Conservation (phyloP, 2,888 invertebrate species). For the Sarcophaga variegata region DNA sequence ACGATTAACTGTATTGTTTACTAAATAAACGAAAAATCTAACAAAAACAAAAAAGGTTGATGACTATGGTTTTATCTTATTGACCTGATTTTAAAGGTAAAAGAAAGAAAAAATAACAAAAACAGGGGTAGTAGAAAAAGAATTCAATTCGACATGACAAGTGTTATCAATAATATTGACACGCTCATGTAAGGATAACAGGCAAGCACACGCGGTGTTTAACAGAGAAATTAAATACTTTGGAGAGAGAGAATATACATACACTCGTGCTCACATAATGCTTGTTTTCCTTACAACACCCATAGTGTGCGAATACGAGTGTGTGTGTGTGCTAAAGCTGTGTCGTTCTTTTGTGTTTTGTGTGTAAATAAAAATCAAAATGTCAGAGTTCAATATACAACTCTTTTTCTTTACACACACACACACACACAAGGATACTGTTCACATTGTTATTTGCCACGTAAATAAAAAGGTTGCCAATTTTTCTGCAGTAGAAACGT, state of each 20-base stretch:
- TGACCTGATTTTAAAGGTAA: constrained; percentile 58
- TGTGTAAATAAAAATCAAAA: neutral
- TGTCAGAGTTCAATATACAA: constrained; percentile 4
- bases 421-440: neutral
- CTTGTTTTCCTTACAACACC: too few relatives aligned
- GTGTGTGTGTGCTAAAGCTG: too few relatives aligned
- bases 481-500: too few relatives aligned
- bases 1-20: constrained; percentile 45
- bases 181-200: neutral
- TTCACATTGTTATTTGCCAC: too few relatives aligned
- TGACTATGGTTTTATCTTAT: constrained; percentile 50
- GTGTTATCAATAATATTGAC: constrained; percentile 40
- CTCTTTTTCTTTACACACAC: neutral
- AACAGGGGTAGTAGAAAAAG: neutral
- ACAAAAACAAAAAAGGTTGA: neutral
- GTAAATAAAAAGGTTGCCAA: too few relatives aligned
- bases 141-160: constrained; percentile 37
- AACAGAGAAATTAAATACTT: neutral
- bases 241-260: too few relatives aligned
- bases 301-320: too few relatives aligned
- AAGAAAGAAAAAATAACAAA: constrained; percentile 12
- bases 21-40: neutral
- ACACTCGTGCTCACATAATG: too few relatives aligned
- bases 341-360: neutral
- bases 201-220: neutral